phyloP scores from a whole-genome alignment of 2,797 vertebrate species.

The Scyliorhinus canicula region DNA sequence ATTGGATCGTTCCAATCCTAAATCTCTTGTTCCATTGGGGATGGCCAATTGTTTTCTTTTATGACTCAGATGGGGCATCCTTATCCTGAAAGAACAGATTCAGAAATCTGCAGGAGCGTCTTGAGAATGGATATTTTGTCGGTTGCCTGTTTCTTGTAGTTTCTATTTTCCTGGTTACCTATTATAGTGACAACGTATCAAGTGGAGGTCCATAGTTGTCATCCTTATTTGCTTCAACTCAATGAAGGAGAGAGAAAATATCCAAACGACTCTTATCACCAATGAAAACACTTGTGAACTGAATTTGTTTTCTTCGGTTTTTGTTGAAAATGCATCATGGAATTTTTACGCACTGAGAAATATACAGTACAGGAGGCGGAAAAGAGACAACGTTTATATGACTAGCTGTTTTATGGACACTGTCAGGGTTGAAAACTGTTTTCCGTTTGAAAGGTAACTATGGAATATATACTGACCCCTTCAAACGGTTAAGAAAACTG shows the following conservation, averaged over 20 bases:
- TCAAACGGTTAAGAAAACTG: background rate
- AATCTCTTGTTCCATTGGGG: no score
- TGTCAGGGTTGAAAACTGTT: background rate
- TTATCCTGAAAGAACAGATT: no score
- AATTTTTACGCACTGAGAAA: background rate
- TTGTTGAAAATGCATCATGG: background rate
- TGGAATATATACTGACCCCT: background rate
- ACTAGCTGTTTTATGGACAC: background rate
- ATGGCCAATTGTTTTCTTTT: no score
- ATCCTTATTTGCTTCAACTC: background rate
- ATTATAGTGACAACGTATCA: background rate
- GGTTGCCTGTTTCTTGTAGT: background rate
- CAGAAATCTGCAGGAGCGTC: no score
- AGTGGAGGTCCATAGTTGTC: no score
- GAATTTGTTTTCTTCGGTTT: background rate
- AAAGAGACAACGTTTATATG: background rate
- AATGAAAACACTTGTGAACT: background rate
- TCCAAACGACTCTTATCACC: background rate
- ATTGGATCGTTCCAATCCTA: no score
- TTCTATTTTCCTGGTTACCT: background rate
- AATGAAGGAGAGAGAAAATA: background rate
- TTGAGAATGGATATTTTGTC: conserved; percentile 16
- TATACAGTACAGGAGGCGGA: background rate
- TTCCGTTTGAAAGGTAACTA: background rate
- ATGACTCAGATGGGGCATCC: no score